Conservation (phyloP, 2,113 vertebrate genomes). For the Suricata suricatta region DNA sequence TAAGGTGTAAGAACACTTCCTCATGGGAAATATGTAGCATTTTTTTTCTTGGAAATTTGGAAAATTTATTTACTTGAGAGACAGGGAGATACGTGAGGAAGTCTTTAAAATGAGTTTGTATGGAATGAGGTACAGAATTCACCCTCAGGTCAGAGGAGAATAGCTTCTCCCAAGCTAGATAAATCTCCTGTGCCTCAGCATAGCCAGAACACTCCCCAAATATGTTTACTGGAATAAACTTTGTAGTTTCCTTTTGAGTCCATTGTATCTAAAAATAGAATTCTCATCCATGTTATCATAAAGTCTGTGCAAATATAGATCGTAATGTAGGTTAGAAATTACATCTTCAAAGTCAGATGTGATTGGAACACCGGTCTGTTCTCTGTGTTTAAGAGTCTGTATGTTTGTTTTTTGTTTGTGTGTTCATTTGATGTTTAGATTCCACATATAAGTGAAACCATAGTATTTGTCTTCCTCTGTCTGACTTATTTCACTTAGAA, state of each 20-base stretch:
- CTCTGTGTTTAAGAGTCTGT: neutral
- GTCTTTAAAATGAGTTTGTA: neutral
- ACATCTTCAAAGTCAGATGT: neutral
- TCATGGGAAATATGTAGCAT: neutral
- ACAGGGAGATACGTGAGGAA: neutral
- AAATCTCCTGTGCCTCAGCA: neutral
- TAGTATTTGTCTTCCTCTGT: neutral
- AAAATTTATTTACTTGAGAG: neutral
- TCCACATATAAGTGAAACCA: neutral
- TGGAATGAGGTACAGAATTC: neutral
- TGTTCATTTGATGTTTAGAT: neutral
- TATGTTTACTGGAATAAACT: constrained; percentile 47
- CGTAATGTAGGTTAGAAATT: neutral
- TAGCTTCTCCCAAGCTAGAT: neutral
- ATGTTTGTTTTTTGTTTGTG: neutral
- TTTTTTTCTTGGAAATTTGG: neutral
- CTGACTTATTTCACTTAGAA: no score
- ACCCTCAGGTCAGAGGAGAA: neutral
- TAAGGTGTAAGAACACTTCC: neutral
- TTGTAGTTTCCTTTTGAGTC: constrained; percentile 64
- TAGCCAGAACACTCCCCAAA: neutral
- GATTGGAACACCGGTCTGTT: neutral
- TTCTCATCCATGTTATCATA: constrained; percentile 19
- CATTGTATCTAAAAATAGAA: constrained; percentile 27
- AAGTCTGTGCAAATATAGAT: constrained; percentile 31